Percentiles rank a stretch among this genome's conserved stretches.
Evolutionary conservation across 2,888 invertebrate genomes (phyloP).

Genomic region (Drosophila peninsularis): DNA sequence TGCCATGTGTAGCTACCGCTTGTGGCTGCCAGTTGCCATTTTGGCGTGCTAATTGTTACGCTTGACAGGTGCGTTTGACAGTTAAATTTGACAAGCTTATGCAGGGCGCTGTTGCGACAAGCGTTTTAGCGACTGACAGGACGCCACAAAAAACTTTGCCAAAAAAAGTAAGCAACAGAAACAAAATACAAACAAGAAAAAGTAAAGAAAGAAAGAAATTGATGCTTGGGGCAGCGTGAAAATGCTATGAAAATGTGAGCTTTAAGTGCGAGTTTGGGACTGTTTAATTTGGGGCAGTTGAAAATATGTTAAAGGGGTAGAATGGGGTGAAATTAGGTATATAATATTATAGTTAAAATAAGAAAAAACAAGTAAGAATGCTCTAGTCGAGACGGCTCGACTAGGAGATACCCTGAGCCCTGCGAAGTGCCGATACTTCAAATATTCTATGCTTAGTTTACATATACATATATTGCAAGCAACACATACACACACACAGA

Average conservation of each 20-base stretch:
- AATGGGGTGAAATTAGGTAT: not conserved
- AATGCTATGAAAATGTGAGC: constrained; percentile 11
- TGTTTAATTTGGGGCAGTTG: not conserved
- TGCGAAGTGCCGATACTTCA: too few species aligned
- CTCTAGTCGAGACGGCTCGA: too few species aligned
- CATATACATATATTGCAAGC: too few species aligned
- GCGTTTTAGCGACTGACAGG: constrained; percentile 11
- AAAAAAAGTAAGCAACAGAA: constrained; percentile 11
- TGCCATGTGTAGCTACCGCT: constrained; percentile 31
- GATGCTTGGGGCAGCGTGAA: constrained; percentile 10
- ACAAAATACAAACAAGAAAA: constrained; percentile 1
- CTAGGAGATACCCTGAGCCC: too few species aligned
- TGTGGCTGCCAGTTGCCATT: constrained; percentile 58
- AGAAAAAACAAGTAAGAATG: too few species aligned
- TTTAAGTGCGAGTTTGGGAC: constrained; percentile 4
- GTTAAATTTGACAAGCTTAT: constrained; percentile 77
- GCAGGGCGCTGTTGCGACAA: constrained; percentile 31
- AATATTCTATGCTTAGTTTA: too few species aligned
- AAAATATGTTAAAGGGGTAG: not conserved
- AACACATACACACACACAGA: too few species aligned
- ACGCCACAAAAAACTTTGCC: constrained; percentile 11
- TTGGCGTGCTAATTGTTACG: constrained; percentile 75
- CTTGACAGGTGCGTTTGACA: constrained; percentile 78
- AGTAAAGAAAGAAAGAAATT: constrained; percentile 3
- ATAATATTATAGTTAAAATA: not conserved